Conservation (phyloP, 2,888 invertebrate genomes). For the Hymenopus coronatus region DNA sequence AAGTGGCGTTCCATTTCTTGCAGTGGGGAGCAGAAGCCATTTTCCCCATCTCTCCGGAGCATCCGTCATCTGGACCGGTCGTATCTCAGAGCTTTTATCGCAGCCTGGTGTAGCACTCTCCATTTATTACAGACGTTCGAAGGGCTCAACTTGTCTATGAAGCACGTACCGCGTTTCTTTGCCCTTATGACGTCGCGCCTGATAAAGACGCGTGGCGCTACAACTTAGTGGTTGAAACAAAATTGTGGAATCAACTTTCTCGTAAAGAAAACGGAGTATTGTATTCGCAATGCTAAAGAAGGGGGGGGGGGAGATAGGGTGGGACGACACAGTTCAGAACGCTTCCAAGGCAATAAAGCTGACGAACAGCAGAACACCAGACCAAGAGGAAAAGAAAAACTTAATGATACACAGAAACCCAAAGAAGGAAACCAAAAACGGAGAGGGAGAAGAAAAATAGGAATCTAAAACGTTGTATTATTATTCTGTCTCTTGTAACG, state of each 20-base stretch:
- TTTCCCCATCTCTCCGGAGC: neutral
- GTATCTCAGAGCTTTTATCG: neutral
- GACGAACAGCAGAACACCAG: neutral
- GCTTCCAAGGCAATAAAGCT: neutral
- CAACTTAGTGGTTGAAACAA: neutral
- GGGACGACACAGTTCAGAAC: no score
- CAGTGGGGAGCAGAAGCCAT: neutral
- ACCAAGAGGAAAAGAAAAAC: neutral
- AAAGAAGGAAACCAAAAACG: neutral
- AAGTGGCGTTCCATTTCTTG: neutral
- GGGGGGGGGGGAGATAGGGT: no score
- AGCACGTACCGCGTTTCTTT: neutral
- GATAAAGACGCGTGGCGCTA: neutral
- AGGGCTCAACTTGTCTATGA: neutral
- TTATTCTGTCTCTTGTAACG: neutral
- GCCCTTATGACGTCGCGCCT: neutral
- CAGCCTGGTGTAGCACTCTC: neutral
- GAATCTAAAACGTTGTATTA: neutral
- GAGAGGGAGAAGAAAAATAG: neutral
- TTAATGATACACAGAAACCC: neutral
- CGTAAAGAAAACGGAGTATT: neutral
- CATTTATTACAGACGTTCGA: neutral
- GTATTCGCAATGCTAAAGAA: neutral
- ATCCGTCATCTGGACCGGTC: neutral
- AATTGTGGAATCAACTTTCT: neutral